phyloP scores from a whole-genome alignment of 2,113 vertebrate genomes.

The Leptodactylus fuscus region DNA sequence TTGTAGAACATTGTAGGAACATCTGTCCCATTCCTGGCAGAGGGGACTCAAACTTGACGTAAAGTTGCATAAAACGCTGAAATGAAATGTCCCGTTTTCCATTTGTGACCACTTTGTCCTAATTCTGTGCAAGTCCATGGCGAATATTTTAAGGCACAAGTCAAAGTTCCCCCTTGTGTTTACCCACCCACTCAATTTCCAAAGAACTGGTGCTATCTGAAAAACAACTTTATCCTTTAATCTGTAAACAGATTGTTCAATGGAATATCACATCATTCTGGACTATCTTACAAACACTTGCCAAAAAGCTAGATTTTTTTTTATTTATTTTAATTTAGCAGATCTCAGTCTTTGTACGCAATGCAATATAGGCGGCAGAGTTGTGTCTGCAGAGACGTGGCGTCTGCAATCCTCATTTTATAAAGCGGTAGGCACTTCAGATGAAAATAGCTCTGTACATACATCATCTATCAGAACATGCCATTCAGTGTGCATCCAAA shows the following conservation, averaged over 20 bases:
- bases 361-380: too few species aligned
- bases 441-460: not conserved
- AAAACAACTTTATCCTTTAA: not conserved
- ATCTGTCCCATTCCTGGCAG: not conserved
- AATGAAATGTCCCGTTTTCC: not conserved
- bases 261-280: not conserved
- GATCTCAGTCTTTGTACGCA: too few species aligned
- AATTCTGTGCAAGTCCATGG: not conserved
- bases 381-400: too few species aligned
- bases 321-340: too few species aligned
- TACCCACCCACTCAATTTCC: constrained; percentile 3
- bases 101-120: not conserved
- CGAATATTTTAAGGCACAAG: not conserved
- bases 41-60: too few species aligned
- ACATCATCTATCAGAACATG: not conserved
- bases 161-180: not conserved
- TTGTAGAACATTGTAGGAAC: not conserved
- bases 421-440: too few species aligned
- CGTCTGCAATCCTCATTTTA: too few species aligned
- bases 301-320: not conserved
- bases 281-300: not conserved
- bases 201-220: not conserved
- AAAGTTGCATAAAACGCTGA: too few species aligned
- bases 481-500: too few species aligned
- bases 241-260: not conserved